Evolutionary conservation across 2,888 invertebrate species (phyloP), one percentile per base, ranked within the genome.

Genomic region (Pseudeuparius sepicola): DNA sequence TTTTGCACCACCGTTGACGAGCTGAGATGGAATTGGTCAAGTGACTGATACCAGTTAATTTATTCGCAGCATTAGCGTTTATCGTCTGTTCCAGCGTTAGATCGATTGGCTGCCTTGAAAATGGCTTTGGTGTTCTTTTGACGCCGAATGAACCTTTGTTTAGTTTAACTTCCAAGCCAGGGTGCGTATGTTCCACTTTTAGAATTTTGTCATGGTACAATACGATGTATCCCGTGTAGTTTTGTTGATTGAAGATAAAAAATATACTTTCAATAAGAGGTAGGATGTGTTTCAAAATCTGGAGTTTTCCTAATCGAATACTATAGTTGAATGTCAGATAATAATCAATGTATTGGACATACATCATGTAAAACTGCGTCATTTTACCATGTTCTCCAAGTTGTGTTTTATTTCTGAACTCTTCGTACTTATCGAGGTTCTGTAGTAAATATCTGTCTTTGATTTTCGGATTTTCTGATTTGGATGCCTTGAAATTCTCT

Each of bases 1-100:
- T 50, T 29, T 35, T 34, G 59, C 27, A 24, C 47, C 47, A 54
- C 15, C 52, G 36, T 43, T 51, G 52, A 9, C 52, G 44, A 36
- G 50, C 40, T 9, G 30, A 18, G 5, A 40, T 31, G 4, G 37
- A 32, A 41, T 37, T 32, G 7, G 36, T 36, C 14, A 37, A 27
- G 13, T 37, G 28, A n/a, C n/a, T n/a, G n/a, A n/a, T n/a, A n/a
- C n/a, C n/a, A n/a, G n/a, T n/a, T n/a, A n/a, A n/a, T n/a, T n/a
- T n/a, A n/a, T 34, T 46, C 14, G 45, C 48, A 41, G 47, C 49
- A 43, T 51, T 44, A 16, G 45, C 47, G 36, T 52, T 51, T n/a
- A 50, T 49, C 13, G 49, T 53, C 34, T 47, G 44, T 36, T 54
- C 53, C 9, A 55, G 31, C 24, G 36, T 39, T 2, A 45, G 13